These are phyloP conservation scores for Cherax quadricarinatus DNA, from an alignment of 1,140 invertebrate species.

Conservation along the genomic window DNA sequence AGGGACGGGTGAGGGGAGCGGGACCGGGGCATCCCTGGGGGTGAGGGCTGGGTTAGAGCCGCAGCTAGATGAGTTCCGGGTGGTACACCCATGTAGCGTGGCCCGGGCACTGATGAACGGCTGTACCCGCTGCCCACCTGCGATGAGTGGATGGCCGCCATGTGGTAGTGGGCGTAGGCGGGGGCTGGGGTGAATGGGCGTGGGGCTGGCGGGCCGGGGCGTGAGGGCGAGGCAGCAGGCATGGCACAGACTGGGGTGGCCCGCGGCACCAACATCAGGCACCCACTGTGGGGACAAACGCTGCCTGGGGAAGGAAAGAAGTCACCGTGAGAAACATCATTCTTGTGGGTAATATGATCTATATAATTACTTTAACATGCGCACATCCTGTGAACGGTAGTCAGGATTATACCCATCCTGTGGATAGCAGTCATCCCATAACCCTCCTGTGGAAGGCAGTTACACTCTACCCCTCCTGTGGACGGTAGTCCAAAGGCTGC, in stretches of 20 bases:
- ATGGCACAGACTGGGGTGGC: constrained; percentile 65
- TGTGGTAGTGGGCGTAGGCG: constrained; percentile 56
- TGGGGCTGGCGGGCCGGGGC: constrained; percentile 64
- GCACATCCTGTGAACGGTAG: no score
- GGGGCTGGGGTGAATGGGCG: constrained; percentile 61
- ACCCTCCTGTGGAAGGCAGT: no score
- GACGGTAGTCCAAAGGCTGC: no score
- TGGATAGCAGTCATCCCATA: neutral
- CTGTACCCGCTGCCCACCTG: constrained; percentile 18
- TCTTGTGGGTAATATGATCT: neutral
- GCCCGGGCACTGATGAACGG: constrained; percentile 41
- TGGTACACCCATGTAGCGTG: constrained; percentile 50
- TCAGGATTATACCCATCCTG: neutral
- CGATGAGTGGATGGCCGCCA: constrained; percentile 24
- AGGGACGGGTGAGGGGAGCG: constrained; percentile 56
- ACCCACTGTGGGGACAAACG: neutral
- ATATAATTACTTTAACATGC: neutral
- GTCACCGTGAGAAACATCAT: neutral
- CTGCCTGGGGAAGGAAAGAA: neutral
- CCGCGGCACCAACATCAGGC: constrained; percentile 68
- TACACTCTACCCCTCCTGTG: no score
- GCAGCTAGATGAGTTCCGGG: constrained; percentile 61
- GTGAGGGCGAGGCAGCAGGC: constrained; percentile 71
- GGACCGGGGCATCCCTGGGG: constrained; percentile 48
- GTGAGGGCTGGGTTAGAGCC: constrained; percentile 66